These are phyloP conservation scores for Mythimna loreyi DNA, from an alignment of 2,888 invertebrate genomes.

Conservation along the genomic window DNA sequence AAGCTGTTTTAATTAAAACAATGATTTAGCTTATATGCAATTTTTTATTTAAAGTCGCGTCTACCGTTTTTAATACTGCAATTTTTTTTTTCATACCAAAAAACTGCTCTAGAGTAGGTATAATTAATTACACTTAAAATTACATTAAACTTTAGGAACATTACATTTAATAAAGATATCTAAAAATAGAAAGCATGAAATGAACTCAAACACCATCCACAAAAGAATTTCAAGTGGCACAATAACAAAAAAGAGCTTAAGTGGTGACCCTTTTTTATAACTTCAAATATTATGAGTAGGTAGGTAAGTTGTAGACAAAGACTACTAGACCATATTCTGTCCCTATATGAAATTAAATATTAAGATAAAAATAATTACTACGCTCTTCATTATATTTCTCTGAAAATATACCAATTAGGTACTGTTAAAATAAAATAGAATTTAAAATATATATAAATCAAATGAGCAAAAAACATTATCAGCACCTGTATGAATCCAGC, in stretches of 20 bases:
- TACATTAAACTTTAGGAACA: too few relatives aligned
- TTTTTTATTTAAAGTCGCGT: too few relatives aligned
- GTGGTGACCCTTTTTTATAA: slow-evolving; percentile 11
- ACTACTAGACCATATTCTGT: neutral
- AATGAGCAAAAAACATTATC: neutral
- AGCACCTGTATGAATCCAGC: slow-evolving; percentile 5
- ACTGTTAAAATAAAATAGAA: neutral
- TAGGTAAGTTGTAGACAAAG: slow-evolving; percentile 1
- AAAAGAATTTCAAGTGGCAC: slow-evolving; percentile 4
- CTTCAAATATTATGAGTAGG: neutral
- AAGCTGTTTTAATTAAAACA: too few relatives aligned
- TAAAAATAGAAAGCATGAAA: slow-evolving; percentile 5
- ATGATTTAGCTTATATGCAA: too few relatives aligned
- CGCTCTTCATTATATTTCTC: neutral
- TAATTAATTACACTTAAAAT: too few relatives aligned
- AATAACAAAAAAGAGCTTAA: slow-evolving; percentile 5
- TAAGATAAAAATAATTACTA: slow-evolving; percentile 1
- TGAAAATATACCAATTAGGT: neutral
- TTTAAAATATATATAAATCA: neutral
- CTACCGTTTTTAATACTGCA: too few relatives aligned
- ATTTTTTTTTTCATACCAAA: too few relatives aligned
- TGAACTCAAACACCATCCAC: neutral
- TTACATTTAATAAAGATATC: neutral
- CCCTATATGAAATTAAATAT: neutral
- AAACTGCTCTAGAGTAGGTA: too few relatives aligned